These are phyloP conservation scores for Ivindomyrus marchei DNA, from an alignment of 2,113 vertebrate species.

Conservation along the genomic window DNA sequence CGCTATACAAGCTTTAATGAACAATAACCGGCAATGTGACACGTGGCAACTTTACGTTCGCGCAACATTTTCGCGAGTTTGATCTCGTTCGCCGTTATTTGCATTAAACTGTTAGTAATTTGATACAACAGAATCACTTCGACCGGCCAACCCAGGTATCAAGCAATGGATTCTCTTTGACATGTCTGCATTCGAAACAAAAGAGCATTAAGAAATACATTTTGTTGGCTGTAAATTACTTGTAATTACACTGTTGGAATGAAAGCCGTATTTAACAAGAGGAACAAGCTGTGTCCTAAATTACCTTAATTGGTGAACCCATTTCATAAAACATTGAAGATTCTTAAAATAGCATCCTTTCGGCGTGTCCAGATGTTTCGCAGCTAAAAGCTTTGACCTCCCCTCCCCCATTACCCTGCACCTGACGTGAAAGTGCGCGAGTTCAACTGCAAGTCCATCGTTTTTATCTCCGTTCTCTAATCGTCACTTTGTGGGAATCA, in stretches of 20 bases:
- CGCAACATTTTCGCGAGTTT: neutral
- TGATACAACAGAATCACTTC: slow-evolving; percentile 16
- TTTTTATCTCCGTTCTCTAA: neutral
- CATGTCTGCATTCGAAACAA: neutral
- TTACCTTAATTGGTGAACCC: slow-evolving; percentile 46
- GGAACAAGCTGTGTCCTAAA: slow-evolving; percentile 49
- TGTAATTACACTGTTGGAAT: slow-evolving; percentile 59
- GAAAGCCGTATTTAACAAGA: slow-evolving; percentile 63
- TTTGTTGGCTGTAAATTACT: slow-evolving; percentile 66
- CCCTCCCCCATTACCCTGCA: neutral
- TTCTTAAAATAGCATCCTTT: slow-evolving; percentile 40
- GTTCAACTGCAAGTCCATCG: neutral
- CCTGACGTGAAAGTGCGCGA: slow-evolving; percentile 4
- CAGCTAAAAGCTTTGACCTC: slow-evolving; percentile 25
- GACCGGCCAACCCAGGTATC: neutral
- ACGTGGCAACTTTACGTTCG: neutral
- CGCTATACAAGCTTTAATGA: neutral
- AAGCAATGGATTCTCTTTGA: slow-evolving; percentile 14
- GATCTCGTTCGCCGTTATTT: slow-evolving; percentile 20
- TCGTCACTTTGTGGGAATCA: neutral
- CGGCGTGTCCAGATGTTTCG: slow-evolving; percentile 30
- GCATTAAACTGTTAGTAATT: slow-evolving; percentile 53
- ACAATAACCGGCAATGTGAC: neutral
- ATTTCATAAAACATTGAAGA: slow-evolving; percentile 37
- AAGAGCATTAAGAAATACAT: slow-evolving; percentile 27